These are phyloP conservation scores for Borostomias antarcticus DNA, from an alignment of 2,797 vertebrate species.

Conservation along the genomic window DNA sequence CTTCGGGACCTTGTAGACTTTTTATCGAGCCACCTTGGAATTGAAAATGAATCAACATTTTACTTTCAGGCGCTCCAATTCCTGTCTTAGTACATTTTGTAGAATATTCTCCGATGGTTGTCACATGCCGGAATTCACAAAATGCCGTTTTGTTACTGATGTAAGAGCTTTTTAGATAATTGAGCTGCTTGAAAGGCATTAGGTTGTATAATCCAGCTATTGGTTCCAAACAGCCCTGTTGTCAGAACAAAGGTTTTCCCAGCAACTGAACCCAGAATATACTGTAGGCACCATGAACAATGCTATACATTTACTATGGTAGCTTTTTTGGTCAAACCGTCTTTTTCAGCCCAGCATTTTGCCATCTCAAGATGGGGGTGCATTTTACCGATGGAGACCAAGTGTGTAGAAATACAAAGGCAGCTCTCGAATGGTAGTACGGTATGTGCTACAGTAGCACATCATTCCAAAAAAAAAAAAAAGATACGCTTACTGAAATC, in stretches of 20 bases:
- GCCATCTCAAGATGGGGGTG: background rate
- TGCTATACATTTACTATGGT: background rate
- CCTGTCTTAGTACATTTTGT: background rate
- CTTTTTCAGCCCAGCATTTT: background rate
- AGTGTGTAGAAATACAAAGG: background rate
- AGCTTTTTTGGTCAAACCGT: too few relatives aligned
- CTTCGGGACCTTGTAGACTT: too few relatives aligned
- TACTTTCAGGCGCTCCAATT: background rate
- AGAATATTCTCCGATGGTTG: background rate
- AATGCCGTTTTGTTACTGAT: background rate
- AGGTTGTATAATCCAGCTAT: too few relatives aligned
- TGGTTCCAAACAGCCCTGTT: background rate
- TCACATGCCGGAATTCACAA: background rate
- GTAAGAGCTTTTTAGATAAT: too few relatives aligned
- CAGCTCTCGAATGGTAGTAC: background rate
- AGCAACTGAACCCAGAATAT: too few relatives aligned
- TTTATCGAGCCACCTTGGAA: background rate
- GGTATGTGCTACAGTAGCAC: background rate
- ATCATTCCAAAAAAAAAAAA: background rate
- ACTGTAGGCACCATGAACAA: background rate
- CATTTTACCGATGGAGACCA: background rate
- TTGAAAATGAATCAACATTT: background rate
- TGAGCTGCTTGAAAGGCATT: too few relatives aligned
- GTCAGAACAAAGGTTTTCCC: background rate
- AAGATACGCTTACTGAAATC: too few relatives aligned